Evolutionary conservation across 2,797 vertebrate genomes (phyloP), one percentile per base, ranked within the genome.

Genomic region (Thripadectes ignobilis): DNA sequence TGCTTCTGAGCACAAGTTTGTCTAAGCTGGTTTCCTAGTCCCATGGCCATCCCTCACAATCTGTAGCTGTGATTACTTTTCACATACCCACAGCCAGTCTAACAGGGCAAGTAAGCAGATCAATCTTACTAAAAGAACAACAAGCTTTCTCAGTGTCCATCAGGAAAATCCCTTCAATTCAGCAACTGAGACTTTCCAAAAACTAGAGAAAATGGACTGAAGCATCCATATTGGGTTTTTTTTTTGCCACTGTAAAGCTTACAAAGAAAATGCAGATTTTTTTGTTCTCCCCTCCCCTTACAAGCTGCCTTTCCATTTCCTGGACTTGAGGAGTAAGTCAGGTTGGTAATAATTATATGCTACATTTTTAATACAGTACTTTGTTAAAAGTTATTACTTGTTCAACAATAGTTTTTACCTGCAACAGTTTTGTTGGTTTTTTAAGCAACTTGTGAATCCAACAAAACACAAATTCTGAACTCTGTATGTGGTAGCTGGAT

Each of bases 241-340:
- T 2, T 36, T 32, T 24, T 18, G 11, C 4, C 4, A 9, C 38
- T 48, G 14, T 14, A 43, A 39, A 62, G 5, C 7, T 63, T 34
- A 7, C 10, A 22, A 45, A 20, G 14, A 77, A 59, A 54, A 62
- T 2, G 0, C 2, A 57, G 3, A 12, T 24, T 69, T 24, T 24
- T 4, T 5, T 0, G 3, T 43, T 43, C 9, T 23, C 1, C 2
- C 14, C 4, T 10, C 7, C 9, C 24, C 10, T 63, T 32, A 52
- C 6, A 81, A 52, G 5, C 4, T 67, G 51, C 7, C 7, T 2
- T 36, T 82, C 12, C 3, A 34, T 51, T 83, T 83, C 46, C 22
- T 46, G 18, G 59, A 89, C 75, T 17, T 23, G 6, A 51, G 16
- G 6, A 63, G 7, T 11, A 41, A 34, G 4, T 0, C 14, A 58